Evolutionary conservation across 2,888 invertebrate genomes (phyloP), one percentile per base, ranked within the genome.

Genomic region (Tipula vernalis): DNA sequence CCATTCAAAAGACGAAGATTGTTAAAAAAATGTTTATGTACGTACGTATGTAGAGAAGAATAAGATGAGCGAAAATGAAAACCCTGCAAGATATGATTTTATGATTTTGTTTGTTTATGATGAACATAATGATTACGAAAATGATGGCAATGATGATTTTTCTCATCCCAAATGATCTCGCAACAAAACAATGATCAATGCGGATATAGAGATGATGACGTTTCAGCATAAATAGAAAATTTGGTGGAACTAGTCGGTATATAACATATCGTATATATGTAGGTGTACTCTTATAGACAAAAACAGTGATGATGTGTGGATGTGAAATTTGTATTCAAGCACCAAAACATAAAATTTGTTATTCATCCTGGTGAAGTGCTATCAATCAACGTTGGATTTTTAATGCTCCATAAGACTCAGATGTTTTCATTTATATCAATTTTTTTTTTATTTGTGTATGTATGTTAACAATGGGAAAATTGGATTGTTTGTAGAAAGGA

Each of bases 51-150:
- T 28, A 28, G 28, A 28, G 28, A 28, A 71, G 71, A 28, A 28
- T 1, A 71, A 18, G 71, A 71, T 10, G 5, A 10, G 8, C 71
- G 13, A 71, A 28, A 10, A 71, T 28, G 71, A 71, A 71, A 71
- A 71, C 71, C 18, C 28, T 28, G 71, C 18, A 51, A 71, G 71
- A 71, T 71, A 71, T 71, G 71, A 71, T 71, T 71, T 71, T 71
- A 71, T 71, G 71, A 71, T 71, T 71, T 71, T 71, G 71, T 71
- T 71, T 71, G 71, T 71, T 71, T 71, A 71, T 71, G 71, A 71
- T 71, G 71, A 71, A 71, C 71, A 71, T 71, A 71, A 71, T 71
- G 71, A 71, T 71, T 71, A 71, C 28, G 28, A 71, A 71, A 71
- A 71, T 71, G 71, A 28, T 28, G 71, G 71, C 51, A 51, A 15